phyloP scores from a whole-genome alignment of 2,113 vertebrate species.

The Corydoras sp. region DNA sequence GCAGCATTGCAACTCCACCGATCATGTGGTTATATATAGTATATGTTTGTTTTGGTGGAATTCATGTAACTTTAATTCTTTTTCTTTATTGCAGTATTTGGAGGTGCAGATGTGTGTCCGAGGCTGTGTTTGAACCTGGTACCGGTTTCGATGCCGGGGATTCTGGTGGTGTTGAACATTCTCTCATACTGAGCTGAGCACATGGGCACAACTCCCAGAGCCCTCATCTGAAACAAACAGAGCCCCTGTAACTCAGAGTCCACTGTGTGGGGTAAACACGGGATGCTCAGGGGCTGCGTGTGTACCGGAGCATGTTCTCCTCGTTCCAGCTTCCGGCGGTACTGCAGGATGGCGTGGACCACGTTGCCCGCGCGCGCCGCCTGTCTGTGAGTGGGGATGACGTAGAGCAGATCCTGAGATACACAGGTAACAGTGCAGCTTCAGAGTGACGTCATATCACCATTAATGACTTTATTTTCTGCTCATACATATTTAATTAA shows the following conservation, averaged over 20 bases:
- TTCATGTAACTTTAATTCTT: too few relatives aligned
- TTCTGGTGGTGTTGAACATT: slow-evolving; percentile 90
- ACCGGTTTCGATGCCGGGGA: slow-evolving; percentile 86
- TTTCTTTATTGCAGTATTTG: too few relatives aligned
- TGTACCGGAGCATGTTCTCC: slow-evolving; percentile 80
- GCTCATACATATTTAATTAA: too few relatives aligned
- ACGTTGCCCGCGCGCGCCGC: slow-evolving; percentile 79
- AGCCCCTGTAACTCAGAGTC: too few relatives aligned
- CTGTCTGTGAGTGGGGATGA: slow-evolving; percentile 71
- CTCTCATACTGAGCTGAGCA: slow-evolving; percentile 89
- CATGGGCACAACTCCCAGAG: slow-evolving; percentile 84
- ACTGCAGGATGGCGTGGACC: slow-evolving; percentile 81
- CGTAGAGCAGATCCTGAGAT: slow-evolving; percentile 75
- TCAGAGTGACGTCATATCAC: too few relatives aligned
- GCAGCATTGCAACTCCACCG: too few relatives aligned
- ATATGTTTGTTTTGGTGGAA: too few relatives aligned
- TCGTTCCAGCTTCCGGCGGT: slow-evolving; percentile 84
- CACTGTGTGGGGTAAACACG: too few relatives aligned
- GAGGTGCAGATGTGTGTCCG: too few relatives aligned
- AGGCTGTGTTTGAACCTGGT: slow-evolving; percentile 7
- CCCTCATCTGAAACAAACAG: slow-evolving; percentile 69
- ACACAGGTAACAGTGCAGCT: neutral
- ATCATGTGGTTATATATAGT: too few relatives aligned
- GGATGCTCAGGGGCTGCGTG: too few relatives aligned
- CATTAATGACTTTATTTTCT: too few relatives aligned